Evolutionary conservation across 1,140 invertebrate species (phyloP).

Genomic region (Portunus trituberculatus): DNA sequence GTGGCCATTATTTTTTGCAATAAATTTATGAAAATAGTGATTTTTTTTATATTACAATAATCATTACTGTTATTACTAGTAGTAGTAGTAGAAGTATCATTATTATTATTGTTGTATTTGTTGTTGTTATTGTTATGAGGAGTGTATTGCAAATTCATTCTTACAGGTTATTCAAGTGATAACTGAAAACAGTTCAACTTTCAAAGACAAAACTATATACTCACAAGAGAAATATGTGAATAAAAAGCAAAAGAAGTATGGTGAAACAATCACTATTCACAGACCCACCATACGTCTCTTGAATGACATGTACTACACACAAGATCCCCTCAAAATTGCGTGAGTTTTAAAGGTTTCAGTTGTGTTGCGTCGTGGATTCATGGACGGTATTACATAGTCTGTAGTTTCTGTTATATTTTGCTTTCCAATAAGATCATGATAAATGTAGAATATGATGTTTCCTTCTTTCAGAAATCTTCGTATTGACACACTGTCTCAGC

Average conservation of each 20-base stretch:
- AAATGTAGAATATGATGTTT: background rate
- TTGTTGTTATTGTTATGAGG: too few relatives aligned
- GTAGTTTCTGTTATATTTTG: background rate
- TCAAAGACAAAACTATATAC: slow-evolving; percentile 91
- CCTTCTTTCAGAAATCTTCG: slow-evolving; percentile 84
- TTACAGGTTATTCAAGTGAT: slow-evolving; percentile 88
- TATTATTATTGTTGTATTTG: too few relatives aligned
- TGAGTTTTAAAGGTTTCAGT: slow-evolving; percentile 79
- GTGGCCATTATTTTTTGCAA: too few relatives aligned
- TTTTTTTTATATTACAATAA: too few relatives aligned
- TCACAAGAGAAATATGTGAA: slow-evolving; percentile 96
- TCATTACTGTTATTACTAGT: too few relatives aligned
- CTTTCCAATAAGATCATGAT: background rate
- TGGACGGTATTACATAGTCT: background rate
- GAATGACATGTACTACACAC: slow-evolving; percentile 88
- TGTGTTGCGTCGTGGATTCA: background rate
- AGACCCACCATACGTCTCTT: slow-evolving; percentile 88
- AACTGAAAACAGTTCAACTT: slow-evolving; percentile 90
- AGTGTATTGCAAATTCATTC: background rate
- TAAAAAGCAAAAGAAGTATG: slow-evolving; percentile 96
- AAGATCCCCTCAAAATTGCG: slow-evolving; percentile 89
- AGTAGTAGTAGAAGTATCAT: too few relatives aligned
- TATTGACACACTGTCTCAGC: slow-evolving; percentile 92
- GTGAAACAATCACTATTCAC: slow-evolving; percentile 87
- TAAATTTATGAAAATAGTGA: too few relatives aligned